Evolutionary conservation across 2,888 invertebrate genomes (phyloP).

Genomic region (Drosophila picticornis): DNA sequence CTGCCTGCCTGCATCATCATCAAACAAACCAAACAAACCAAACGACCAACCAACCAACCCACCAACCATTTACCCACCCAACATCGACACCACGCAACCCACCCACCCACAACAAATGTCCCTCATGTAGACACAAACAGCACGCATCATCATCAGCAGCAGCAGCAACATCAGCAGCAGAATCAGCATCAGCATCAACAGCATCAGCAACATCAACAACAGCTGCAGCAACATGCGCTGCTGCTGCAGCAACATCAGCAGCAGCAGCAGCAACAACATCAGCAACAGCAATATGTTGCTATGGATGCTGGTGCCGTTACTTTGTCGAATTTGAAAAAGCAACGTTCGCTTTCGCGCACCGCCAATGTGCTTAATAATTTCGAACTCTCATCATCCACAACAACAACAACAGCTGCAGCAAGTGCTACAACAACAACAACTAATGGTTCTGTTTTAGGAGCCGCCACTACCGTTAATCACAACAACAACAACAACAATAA

Average conservation of each 20-base stretch:
- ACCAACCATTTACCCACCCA: constrained; percentile 24
- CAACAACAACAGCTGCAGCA: constrained; percentile 37
- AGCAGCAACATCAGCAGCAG: constrained; percentile 58
- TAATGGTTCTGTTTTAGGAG: constrained; percentile 85
- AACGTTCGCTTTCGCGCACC: constrained; percentile 92
- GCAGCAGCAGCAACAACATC: constrained; percentile 54
- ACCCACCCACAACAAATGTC: constrained; percentile 20
- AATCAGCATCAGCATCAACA: constrained; percentile 53
- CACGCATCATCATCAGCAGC: constrained; percentile 73
- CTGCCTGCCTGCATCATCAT: constrained; percentile 53
- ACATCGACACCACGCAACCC: constrained; percentile 26
- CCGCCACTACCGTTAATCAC: constrained; percentile 74
- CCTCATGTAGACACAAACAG: constrained; percentile 75
- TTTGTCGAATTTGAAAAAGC: constrained; percentile 96
- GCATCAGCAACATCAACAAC: constrained; percentile 57
- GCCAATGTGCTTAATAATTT: constrained; percentile 83
- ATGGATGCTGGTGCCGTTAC: constrained; percentile 86
- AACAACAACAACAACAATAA: constrained; percentile 58
- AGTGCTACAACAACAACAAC: constrained; percentile 55
- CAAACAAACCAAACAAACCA: constrained; percentile 15
- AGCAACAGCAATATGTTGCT: constrained; percentile 71
- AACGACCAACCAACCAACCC: constrained; percentile 27
- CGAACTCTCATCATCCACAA: constrained; percentile 59
- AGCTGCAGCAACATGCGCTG: constrained; percentile 54
- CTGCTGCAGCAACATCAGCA: constrained; percentile 69